phyloP scores from a whole-genome alignment of 1,140 invertebrate genomes.

The honey bee (Apis mellifera) region DNA sequence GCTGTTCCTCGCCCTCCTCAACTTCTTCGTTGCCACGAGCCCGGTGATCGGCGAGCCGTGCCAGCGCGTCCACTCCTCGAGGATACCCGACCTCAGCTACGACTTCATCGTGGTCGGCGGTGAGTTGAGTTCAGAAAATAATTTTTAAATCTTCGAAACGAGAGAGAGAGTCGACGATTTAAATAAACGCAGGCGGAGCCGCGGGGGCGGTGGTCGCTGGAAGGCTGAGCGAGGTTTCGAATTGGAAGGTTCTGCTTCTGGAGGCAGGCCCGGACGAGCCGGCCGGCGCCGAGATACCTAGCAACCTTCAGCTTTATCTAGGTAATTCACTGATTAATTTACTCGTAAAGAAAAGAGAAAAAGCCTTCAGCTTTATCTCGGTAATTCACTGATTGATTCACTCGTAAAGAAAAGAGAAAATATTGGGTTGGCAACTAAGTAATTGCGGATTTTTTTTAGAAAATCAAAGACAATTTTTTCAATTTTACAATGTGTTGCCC shows the following conservation, averaged over 20 bases:
- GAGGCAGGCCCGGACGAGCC: slow-evolving; percentile 83
- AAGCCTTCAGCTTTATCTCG: too few species aligned
- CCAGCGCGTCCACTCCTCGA: slow-evolving; percentile 68
- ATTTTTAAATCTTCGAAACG: too few species aligned
- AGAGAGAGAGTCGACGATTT: too few species aligned
- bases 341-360: too few species aligned
- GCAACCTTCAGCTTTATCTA: slow-evolving; percentile 62
- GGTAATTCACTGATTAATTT: too few species aligned
- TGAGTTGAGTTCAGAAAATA: too few species aligned
- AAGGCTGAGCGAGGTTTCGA: slow-evolving; percentile 75
- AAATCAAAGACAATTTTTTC: too few species aligned
- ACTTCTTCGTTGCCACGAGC: slow-evolving; percentile 80
- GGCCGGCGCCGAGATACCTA: slow-evolving; percentile 72
- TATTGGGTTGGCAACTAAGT: too few species aligned
- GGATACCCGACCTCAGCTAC: slow-evolving; percentile 77
- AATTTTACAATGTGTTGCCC: too few species aligned
- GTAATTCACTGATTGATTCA: too few species aligned
- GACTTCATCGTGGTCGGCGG: slow-evolving; percentile 92
- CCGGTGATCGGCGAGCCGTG: slow-evolving; percentile 76
- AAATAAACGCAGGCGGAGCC: slow-evolving; percentile 72
- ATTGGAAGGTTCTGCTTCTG: slow-evolving; percentile 80
- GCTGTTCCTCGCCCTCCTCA: slow-evolving; percentile 61
- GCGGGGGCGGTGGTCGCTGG: slow-evolving; percentile 68
- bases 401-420: too few species aligned
- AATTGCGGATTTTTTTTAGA: too few species aligned